Evolutionary conservation across 1,140 invertebrate species (phyloP).

Genomic region (Triops cancriformis): DNA sequence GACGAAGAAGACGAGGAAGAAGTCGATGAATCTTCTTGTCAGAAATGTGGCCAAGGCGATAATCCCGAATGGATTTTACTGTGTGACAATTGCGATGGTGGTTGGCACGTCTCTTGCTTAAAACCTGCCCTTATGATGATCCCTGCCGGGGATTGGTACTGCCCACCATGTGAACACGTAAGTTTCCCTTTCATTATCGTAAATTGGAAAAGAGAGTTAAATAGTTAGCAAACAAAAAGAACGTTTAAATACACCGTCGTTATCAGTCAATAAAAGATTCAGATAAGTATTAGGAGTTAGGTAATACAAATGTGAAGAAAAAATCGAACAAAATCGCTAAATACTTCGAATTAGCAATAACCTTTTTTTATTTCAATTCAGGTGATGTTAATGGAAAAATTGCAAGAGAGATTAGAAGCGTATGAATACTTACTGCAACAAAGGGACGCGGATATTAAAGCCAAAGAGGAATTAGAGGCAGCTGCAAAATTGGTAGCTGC

Average conservation of each 20-base stretch:
- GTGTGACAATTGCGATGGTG: conserved; percentile 87
- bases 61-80: conserved; percentile 93
- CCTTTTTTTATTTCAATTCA: conserved; percentile 41
- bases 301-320: not conserved
- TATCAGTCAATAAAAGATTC: too few species aligned
- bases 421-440: conserved; percentile 45
- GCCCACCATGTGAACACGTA: conserved; percentile 86
- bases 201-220: not conserved
- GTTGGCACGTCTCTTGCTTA: conserved; percentile 90
- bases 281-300: too few species aligned
- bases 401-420: conserved; percentile 48
- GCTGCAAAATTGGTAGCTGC: conserved; percentile 49
- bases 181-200: conserved; percentile 31
- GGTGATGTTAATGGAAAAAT: conserved; percentile 59
- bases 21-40: conserved; percentile 53
- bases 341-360: conserved; percentile 12
- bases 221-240: too few species aligned
- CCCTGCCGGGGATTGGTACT: conserved; percentile 94
- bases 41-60: conserved; percentile 76
- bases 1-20: conserved; percentile 47
- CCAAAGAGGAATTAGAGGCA: conserved; percentile 26
- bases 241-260: too few species aligned
- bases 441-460: conserved; percentile 44
- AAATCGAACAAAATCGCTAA: not conserved
- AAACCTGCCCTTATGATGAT: conserved; percentile 81